A percentile compares a stretch with the other conserved stretches of the same genome.
These are phyloP conservation scores for Colletes gigas DNA, from an alignment of 1,140 invertebrate species.

Conservation along the genomic window DNA sequence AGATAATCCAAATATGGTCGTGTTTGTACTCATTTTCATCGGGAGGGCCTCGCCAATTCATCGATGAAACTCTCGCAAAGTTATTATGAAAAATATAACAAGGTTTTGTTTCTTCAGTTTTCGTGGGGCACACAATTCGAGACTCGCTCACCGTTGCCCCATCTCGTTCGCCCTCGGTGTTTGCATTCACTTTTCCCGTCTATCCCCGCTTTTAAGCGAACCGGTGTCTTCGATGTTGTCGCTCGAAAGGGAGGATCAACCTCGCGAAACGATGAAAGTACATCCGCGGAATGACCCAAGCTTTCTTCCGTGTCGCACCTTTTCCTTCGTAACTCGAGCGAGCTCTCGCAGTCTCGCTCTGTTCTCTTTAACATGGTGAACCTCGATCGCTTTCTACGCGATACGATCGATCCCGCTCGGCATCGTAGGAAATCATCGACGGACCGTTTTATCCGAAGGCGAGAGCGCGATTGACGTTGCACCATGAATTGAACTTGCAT, in stretches of 20 bases:
- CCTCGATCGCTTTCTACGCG: slow-evolving; percentile 72
- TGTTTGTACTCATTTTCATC: too few species aligned
- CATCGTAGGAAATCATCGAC: slow-evolving; percentile 14
- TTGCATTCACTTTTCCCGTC: too few species aligned
- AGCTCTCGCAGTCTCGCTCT: slow-evolving; percentile 9
- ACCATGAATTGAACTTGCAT: slow-evolving; percentile 62
- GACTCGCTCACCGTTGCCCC: too few species aligned
- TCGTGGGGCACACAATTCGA: too few species aligned
- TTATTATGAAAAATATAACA: too few species aligned
- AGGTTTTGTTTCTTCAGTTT: too few species aligned
- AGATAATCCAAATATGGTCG: too few species aligned
- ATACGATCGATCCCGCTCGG: slow-evolving; percentile 40
- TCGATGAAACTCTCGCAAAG: too few species aligned
- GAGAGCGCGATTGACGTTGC: slow-evolving; percentile 73
- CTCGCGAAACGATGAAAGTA: not conserved
- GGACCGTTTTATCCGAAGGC: slow-evolving; percentile 16
- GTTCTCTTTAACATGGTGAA: slow-evolving; percentile 67
- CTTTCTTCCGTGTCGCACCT: not conserved
- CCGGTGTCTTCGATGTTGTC: too few species aligned
- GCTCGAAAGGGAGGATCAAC: not conserved
- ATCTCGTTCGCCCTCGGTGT: too few species aligned
- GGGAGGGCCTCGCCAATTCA: too few species aligned
- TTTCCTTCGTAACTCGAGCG: slow-evolving; percentile 11
- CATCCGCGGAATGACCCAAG: slow-evolving; percentile 18
- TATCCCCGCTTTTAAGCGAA: too few species aligned